Conservation (phyloP, 2,113 vertebrate genomes). For the Capreolus pygargus region DNA sequence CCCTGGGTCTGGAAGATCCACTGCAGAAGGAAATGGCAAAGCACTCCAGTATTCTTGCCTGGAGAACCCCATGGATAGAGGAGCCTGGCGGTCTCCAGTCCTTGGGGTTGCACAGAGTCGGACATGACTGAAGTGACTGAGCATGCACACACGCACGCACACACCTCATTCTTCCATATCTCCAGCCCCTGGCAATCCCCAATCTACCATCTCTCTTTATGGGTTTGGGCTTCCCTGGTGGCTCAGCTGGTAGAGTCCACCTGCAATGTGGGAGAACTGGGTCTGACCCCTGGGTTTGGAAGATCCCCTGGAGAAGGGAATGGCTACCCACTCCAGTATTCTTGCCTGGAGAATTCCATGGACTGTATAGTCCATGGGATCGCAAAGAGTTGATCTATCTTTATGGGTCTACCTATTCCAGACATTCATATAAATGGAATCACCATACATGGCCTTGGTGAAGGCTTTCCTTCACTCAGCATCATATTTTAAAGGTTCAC, state of each 20-base stretch:
- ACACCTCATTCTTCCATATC: neutral
- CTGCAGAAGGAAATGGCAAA: neutral
- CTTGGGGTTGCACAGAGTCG: neutral
- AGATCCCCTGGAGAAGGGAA: neutral
- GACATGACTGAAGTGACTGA: neutral
- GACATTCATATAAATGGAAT: neutral
- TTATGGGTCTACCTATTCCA: neutral
- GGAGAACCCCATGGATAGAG: neutral
- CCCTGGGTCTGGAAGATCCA: neutral
- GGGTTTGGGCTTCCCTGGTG: neutral
- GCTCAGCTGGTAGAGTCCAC: neutral
- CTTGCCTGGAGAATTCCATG: neutral
- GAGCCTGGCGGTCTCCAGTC: neutral
- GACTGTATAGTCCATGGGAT: neutral
- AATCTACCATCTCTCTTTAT: neutral
- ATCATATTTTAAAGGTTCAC: neutral
- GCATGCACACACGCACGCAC: fast-evolving
- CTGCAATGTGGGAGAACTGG: neutral
- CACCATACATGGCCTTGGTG: neutral
- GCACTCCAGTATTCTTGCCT: neutral
- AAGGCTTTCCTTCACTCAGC: neutral
- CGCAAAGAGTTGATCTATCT: neutral
- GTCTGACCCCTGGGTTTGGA: neutral
- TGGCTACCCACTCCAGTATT: neutral
- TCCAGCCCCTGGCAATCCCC: neutral